Conservation (phyloP, 2,113 vertebrate species). For the Theristicus caerulescens region DNA sequence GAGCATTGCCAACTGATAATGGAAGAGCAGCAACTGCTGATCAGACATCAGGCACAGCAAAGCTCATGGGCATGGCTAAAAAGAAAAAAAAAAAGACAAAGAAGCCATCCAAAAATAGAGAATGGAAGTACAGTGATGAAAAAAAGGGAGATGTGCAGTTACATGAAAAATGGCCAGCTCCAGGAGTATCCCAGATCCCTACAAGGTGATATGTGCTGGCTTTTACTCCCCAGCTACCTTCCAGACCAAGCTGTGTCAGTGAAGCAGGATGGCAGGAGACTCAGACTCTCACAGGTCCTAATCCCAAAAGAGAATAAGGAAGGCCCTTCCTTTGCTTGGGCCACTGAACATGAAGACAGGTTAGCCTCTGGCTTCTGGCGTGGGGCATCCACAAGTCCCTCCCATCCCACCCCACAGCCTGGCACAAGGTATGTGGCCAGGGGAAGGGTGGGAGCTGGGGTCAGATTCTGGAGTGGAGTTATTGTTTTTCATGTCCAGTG, state of each 20-base stretch:
- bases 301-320: background rate
- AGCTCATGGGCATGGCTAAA: background rate
- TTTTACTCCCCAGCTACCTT: background rate
- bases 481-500: background rate
- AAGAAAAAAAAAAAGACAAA: background rate
- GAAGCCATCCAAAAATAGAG: background rate
- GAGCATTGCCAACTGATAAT: conserved; percentile 10
- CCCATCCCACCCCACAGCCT: background rate
- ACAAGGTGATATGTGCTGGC: rapidly evolving
- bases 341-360: background rate
- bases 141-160: background rate
- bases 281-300: background rate
- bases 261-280: background rate
- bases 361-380: background rate
- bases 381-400: background rate
- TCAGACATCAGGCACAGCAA: background rate
- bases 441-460: background rate
- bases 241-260: background rate
- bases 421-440: background rate
- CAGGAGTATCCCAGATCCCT: background rate
- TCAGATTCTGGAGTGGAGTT: background rate
- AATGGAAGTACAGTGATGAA: background rate
- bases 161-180: background rate
- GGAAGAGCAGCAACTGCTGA: background rate
- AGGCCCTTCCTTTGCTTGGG: background rate